phyloP scores from a whole-genome alignment of 2,888 invertebrate genomes.

The Coelogynopora nodosa region DNA sequence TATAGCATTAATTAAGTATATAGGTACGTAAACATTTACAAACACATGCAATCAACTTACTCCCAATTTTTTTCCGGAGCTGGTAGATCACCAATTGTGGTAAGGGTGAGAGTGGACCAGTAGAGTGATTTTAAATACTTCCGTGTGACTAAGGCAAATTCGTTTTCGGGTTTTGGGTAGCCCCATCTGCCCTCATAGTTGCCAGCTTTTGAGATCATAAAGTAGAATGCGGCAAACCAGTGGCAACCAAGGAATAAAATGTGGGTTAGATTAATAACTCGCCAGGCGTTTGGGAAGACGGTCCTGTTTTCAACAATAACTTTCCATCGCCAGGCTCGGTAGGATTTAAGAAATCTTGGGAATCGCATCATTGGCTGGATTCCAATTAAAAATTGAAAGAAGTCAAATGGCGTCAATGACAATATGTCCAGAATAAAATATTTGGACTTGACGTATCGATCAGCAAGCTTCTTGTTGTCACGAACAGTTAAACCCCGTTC shows the following conservation, averaged over 20 bases:
- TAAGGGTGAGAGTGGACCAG: slow-evolving; percentile 90
- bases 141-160: slow-evolving; percentile 78
- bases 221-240: slow-evolving; percentile 97
- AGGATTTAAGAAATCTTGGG: slow-evolving; percentile 66
- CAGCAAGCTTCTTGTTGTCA: slow-evolving; percentile 81
- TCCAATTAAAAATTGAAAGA: slow-evolving; percentile 75
- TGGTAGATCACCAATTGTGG: slow-evolving; percentile 90
- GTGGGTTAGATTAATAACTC: slow-evolving; percentile 88
- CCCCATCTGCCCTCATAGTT: slow-evolving; percentile 64
- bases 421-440: slow-evolving; percentile 79
- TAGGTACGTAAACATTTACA: neutral
- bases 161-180: slow-evolving; percentile 68
- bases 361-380: slow-evolving; percentile 74
- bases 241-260: slow-evolving; percentile 88
- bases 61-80: slow-evolving; percentile 91
- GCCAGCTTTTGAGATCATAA: slow-evolving; percentile 74
- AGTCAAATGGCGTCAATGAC: slow-evolving; percentile 78
- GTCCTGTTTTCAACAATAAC: slow-evolving; percentile 92
- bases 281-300: slow-evolving; percentile 90
- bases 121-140: slow-evolving; percentile 90
- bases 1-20: too few species aligned
- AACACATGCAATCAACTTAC: slow-evolving; percentile 68
- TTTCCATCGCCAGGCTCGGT: slow-evolving; percentile 78
- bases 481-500: slow-evolving; percentile 92
- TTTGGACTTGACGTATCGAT: slow-evolving; percentile 79